A percentile compares a stretch with the other conserved stretches of the same genome.
Conservation (phyloP, 2,113 vertebrate genomes). For the Scartelaos histophorus region DNA sequence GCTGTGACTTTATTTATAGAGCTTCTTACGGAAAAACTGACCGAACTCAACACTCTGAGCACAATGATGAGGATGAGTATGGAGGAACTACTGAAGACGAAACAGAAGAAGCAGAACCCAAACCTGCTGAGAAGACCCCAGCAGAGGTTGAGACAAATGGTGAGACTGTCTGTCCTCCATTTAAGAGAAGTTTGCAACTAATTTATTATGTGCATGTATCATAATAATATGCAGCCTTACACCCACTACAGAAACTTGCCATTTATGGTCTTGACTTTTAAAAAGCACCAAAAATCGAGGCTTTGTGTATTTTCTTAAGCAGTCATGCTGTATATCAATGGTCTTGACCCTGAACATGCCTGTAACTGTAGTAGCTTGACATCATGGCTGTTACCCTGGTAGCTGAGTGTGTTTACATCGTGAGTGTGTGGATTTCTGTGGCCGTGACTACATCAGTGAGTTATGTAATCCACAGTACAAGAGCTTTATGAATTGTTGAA, state of each 20-base stretch:
- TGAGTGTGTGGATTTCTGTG: constrained; percentile 6
- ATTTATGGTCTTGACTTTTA: background rate
- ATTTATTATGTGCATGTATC: background rate
- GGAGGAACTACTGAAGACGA: constrained; percentile 73
- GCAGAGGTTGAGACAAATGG: constrained; percentile 28
- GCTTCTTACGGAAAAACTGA: constrained; percentile 12
- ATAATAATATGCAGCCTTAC: background rate
- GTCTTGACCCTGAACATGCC: background rate
- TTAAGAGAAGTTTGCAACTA: background rate
- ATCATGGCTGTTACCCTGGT: constrained; percentile 22
- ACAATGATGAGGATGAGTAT: constrained; percentile 61
- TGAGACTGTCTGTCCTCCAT: background rate
- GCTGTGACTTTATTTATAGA: constrained; percentile 15
- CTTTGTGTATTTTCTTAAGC: background rate
- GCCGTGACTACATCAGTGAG: constrained; percentile 47
- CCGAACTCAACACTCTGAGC: background rate
- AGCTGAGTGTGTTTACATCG: constrained; percentile 31
- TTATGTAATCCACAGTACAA: constrained; percentile 35
- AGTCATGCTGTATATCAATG: background rate
- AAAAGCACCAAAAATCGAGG: background rate
- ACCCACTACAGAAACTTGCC: background rate
- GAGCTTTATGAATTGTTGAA: constrained; percentile 16
- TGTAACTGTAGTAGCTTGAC: background rate
- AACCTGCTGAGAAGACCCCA: background rate
- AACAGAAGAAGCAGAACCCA: constrained; percentile 5